phyloP scores from a whole-genome alignment of 2,888 invertebrate genomes.

The Hipparchia sbordonii region DNA sequence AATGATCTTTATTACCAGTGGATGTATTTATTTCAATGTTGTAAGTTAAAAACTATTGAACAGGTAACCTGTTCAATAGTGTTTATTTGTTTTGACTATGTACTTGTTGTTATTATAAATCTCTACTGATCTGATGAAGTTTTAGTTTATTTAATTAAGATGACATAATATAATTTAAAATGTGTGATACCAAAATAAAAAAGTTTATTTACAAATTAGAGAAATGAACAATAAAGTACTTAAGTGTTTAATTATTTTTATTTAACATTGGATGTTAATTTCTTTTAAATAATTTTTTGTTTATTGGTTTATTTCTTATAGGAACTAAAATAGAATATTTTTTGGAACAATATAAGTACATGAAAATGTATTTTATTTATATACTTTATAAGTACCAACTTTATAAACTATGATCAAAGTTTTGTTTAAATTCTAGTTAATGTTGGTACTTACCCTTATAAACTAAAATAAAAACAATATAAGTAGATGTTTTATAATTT shows the following conservation, averaged over 20 bases:
- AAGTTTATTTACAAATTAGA: background rate
- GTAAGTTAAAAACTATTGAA: no score
- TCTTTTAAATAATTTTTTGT: no score
- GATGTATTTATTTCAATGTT: background rate
- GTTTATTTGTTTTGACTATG: background rate
- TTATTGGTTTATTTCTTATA: no score
- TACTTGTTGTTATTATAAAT: slow-evolving; percentile 22
- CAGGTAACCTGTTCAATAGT: no score
- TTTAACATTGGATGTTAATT: no score
- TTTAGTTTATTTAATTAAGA: slow-evolving; percentile 7
- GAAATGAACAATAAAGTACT: no score
- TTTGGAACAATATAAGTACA: background rate
- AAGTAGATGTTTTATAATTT: slow-evolving; percentile 1
- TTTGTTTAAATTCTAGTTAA: slow-evolving; percentile 2
- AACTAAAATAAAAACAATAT: slow-evolving; percentile 10
- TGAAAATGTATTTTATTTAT: background rate
- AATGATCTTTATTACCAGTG: slow-evolving; percentile 4
- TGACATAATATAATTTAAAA: background rate
- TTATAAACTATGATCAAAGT: background rate
- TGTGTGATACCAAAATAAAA: slow-evolving; percentile 1
- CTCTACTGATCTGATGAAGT: slow-evolving; percentile 7
- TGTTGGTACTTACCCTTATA: background rate
- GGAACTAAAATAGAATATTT: background rate
- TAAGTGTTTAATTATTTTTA: no score
- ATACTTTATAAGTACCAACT: background rate